Evolutionary conservation across 2,888 invertebrate species (phyloP).

Genomic region (Neoscelio sp.): DNA sequence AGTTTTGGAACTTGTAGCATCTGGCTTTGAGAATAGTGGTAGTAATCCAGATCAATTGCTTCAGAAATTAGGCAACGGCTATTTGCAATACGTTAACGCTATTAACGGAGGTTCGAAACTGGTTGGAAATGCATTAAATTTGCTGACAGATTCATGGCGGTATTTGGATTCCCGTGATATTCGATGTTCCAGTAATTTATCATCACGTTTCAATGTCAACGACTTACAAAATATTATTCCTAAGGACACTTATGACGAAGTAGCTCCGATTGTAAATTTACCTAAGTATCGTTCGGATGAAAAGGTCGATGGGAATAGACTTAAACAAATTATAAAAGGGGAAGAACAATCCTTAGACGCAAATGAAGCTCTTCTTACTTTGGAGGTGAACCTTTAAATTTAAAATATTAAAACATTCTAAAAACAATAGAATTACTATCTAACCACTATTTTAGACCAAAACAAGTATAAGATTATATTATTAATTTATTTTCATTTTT

Average conservation of each 20-base stretch:
- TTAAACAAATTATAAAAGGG: too few relatives aligned
- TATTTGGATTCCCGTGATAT: constrained; percentile 73
- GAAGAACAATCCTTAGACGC: constrained; percentile 4
- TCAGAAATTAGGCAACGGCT: constrained; percentile 71
- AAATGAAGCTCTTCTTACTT: neutral
- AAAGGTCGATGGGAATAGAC: too few relatives aligned
- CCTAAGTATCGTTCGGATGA: constrained; percentile 11
- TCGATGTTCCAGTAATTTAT: too few relatives aligned
- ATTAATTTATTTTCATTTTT: too few relatives aligned
- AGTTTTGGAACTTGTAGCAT: constrained; percentile 35
- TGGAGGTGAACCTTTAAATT: constrained; percentile 21
- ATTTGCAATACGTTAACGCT: constrained; percentile 62
- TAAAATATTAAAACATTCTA: too few relatives aligned
- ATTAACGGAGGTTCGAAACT: constrained; percentile 65
- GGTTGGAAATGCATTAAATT: constrained; percentile 73
- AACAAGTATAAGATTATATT: too few relatives aligned
- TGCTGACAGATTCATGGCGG: constrained; percentile 76
- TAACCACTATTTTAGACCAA: constrained; percentile 1
- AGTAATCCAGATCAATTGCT: constrained; percentile 54
- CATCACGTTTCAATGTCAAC: constrained; percentile 72
- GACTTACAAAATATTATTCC: constrained; percentile 71
- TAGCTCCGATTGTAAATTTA: constrained; percentile 34
- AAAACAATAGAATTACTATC: constrained; percentile 10
- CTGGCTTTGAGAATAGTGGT: constrained; percentile 12
- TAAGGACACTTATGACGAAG: constrained; percentile 30